These are phyloP conservation scores for Ephestia elutella DNA, from an alignment of 1,140 invertebrate species.

Conservation along the genomic window DNA sequence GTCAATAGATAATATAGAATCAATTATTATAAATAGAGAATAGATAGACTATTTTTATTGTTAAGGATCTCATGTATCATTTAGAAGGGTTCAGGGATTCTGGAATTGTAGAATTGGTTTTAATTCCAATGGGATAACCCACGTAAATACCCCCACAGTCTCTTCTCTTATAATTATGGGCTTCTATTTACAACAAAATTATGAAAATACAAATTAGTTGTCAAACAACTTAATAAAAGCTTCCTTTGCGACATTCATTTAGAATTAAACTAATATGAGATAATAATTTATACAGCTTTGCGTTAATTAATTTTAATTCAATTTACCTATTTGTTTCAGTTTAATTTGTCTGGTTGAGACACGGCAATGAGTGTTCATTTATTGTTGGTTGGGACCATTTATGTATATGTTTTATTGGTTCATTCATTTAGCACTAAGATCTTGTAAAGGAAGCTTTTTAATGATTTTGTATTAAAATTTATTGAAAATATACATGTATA, in stretches of 20 bases:
- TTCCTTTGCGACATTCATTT: not conserved
- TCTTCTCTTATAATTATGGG: slow-evolving; percentile 5
- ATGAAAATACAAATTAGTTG: slow-evolving; percentile 22
- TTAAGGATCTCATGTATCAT: slow-evolving; percentile 72
- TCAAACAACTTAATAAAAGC: slow-evolving; percentile 24
- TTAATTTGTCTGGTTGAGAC: too few relatives aligned
- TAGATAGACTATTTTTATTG: slow-evolving; percentile 66
- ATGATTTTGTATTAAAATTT: slow-evolving; percentile 3
- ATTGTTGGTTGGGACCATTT: slow-evolving; percentile 12
- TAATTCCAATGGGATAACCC: slow-evolving; percentile 24
- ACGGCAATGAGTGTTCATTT: too few relatives aligned
- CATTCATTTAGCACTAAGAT: not conserved
- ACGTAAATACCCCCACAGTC: not conserved
- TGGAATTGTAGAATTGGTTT: slow-evolving; percentile 48
- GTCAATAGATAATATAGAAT: slow-evolving; percentile 68
- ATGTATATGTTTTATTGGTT: not conserved
- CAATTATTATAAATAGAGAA: slow-evolving; percentile 59
- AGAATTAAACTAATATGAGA: too few relatives aligned
- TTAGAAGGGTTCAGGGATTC: slow-evolving; percentile 59
- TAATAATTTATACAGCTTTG: too few relatives aligned
- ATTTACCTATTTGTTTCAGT: too few relatives aligned
- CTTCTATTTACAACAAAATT: slow-evolving; percentile 9
- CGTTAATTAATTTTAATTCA: too few relatives aligned
- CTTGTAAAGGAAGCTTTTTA: not conserved
- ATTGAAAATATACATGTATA: slow-evolving; percentile 12